These are phyloP conservation scores for Philaenus spumarius DNA, from an alignment of 1,140 invertebrate species.

Conservation along the genomic window DNA sequence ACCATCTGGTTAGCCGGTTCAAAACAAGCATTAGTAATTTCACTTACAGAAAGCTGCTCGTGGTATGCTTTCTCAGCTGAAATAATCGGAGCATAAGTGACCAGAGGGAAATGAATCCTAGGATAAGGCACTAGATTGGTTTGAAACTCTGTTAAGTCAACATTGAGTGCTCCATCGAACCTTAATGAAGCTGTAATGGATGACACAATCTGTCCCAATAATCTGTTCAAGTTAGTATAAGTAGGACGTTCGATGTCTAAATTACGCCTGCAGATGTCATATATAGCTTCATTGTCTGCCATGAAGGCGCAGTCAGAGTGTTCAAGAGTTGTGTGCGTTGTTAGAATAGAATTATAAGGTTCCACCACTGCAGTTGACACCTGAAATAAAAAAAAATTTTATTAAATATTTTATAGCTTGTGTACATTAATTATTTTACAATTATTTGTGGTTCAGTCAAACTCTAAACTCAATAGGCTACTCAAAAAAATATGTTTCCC, in stretches of 20 bases:
- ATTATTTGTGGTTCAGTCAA: no score
- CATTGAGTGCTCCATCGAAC: no score
- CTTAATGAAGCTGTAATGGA: no score
- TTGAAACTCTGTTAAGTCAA: no score
- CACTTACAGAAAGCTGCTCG: no score
- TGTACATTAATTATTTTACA: no score
- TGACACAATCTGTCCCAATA: constrained; percentile 55
- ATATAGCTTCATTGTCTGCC: constrained; percentile 67
- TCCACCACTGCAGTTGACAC: constrained; percentile 64
- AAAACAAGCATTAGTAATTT: no score
- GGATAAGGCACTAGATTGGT: no score
- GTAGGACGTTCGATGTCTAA: constrained; percentile 54
- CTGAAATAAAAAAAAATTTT: constrained; percentile 31
- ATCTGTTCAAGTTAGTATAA: constrained; percentile 56
- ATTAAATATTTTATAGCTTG: constrained; percentile 1
- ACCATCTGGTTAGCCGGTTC: no score
- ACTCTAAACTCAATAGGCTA: no score
- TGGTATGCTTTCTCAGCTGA: constrained; percentile 56
- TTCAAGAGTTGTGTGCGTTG: constrained; percentile 66
- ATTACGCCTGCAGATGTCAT: constrained; percentile 59
- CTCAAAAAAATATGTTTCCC: no score
- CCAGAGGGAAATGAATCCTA: no score
- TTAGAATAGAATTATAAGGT: constrained; percentile 71
- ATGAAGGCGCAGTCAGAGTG: constrained; percentile 61
- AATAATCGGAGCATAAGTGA: constrained; percentile 57